These are phyloP conservation scores for Limosa lapponica DNA, from an alignment of 2,797 vertebrate genomes.

Conservation along the genomic window DNA sequence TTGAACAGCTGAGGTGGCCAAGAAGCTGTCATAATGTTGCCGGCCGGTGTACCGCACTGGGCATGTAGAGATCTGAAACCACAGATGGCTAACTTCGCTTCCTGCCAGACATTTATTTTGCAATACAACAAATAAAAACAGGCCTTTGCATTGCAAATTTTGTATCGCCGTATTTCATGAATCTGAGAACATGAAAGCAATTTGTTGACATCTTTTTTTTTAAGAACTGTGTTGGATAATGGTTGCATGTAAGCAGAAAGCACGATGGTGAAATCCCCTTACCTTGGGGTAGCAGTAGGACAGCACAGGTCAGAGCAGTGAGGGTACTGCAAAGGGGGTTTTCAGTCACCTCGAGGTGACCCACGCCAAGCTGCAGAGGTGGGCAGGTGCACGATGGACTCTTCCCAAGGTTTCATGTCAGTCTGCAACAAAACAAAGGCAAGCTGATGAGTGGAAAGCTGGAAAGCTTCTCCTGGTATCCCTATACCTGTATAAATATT, in stretches of 20 bases:
- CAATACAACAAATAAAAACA: background rate
- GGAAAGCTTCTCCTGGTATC: background rate
- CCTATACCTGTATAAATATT: background rate
- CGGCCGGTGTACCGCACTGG: background rate
- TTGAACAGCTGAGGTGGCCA: background rate
- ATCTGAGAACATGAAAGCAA: background rate
- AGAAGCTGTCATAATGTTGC: background rate
- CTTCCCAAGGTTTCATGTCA: background rate
- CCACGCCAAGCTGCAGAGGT: background rate
- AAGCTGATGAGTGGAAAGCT: background rate
- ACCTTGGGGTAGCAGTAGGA: background rate
- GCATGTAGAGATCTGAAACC: conserved; percentile 15
- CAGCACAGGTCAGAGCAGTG: background rate
- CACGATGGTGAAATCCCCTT: background rate
- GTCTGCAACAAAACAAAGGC: background rate
- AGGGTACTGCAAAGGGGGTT: background rate
- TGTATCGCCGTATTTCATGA: background rate
- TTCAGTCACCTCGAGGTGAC: background rate
- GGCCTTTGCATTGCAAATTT: background rate
- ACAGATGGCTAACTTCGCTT: background rate
- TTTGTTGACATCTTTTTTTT: background rate
- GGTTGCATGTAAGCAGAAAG: background rate
- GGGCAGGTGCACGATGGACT: background rate
- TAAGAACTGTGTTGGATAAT: background rate
- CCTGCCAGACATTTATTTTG: conserved; percentile 20